Evolutionary conservation across 2,113 vertebrate genomes (phyloP).

Genomic region (Nyctibius bracteatus): DNA sequence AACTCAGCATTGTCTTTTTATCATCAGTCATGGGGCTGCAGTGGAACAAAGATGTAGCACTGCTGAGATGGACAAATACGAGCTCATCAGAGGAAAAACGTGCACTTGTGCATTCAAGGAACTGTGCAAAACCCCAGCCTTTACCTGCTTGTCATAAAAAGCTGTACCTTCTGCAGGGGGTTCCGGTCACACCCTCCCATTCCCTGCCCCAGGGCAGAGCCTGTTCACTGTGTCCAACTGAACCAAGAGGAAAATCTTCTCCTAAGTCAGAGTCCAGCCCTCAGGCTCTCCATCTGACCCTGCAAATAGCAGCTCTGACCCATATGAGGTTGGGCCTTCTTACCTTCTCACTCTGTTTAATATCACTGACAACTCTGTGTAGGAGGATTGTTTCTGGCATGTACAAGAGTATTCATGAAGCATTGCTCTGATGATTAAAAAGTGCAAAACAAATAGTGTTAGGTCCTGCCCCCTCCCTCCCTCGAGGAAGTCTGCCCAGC

Average conservation of each 20-base stretch:
- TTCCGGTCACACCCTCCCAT: not conserved
- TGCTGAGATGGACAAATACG: not conserved
- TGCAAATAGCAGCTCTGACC: not conserved
- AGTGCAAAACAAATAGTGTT: not conserved
- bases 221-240: not conserved
- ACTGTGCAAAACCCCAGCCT: not conserved
- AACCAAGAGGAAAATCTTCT: not conserved
- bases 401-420: not conserved
- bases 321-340: not conserved
- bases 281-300: not conserved
- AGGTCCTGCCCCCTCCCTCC: not conserved
- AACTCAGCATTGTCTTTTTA: not conserved
- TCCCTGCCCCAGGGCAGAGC: not conserved
- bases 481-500: rapidly evolving
- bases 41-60: not conserved
- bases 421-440: not conserved
- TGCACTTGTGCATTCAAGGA: not conserved
- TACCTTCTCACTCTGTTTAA: not conserved
- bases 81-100: not conserved
- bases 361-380: not conserved
- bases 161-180: not conserved
- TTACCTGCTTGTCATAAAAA: not conserved
- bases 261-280: not conserved
- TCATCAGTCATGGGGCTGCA: not conserved
- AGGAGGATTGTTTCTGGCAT: not conserved